Evolutionary conservation across 2,888 invertebrate genomes (phyloP).

Genomic region (Leptarthrus brevirostris): DNA sequence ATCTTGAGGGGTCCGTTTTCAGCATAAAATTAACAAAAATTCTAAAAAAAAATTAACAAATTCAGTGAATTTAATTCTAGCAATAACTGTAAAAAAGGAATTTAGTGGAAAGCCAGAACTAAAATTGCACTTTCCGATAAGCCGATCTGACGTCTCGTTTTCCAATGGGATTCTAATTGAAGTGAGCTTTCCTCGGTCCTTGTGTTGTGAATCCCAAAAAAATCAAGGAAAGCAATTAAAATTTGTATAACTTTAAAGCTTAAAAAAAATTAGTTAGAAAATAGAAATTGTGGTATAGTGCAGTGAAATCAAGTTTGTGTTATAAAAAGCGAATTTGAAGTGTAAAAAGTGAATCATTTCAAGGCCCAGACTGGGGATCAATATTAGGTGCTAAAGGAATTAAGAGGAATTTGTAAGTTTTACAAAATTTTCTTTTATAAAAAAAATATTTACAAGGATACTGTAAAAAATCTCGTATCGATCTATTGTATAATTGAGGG

Average conservation of each 20-base stretch:
- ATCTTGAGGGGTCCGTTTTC: slow-evolving; percentile 46
- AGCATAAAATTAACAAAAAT: slow-evolving; percentile 14
- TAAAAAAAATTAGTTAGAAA: slow-evolving; percentile 10
- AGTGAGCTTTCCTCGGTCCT: slow-evolving; percentile 36
- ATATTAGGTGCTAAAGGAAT: slow-evolving; percentile 27
- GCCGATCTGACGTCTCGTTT: slow-evolving; percentile 13
- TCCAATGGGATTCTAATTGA: slow-evolving; percentile 37
- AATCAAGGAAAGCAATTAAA: slow-evolving; percentile 7
- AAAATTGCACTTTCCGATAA: not conserved
- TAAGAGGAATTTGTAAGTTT: slow-evolving; percentile 29
- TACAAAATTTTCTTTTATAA: not conserved
- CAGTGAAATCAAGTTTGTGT: slow-evolving; percentile 38
- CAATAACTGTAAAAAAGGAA: too few species aligned
- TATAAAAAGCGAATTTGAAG: slow-evolving; percentile 19
- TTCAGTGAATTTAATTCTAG: not conserved
- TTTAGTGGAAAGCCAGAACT: not conserved
- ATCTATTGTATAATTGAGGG: not conserved
- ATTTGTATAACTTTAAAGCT: slow-evolving; percentile 32
- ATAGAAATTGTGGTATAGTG: slow-evolving; percentile 18
- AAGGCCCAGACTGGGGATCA: slow-evolving; percentile 8
- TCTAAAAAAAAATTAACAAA: not conserved
- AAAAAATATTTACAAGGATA: not conserved
- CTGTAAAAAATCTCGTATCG: not conserved
- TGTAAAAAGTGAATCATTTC: not conserved
- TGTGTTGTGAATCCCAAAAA: slow-evolving; percentile 22